Evolutionary conservation across 1,140 invertebrate species (phyloP).

Genomic region (Danaus plexippus): DNA sequence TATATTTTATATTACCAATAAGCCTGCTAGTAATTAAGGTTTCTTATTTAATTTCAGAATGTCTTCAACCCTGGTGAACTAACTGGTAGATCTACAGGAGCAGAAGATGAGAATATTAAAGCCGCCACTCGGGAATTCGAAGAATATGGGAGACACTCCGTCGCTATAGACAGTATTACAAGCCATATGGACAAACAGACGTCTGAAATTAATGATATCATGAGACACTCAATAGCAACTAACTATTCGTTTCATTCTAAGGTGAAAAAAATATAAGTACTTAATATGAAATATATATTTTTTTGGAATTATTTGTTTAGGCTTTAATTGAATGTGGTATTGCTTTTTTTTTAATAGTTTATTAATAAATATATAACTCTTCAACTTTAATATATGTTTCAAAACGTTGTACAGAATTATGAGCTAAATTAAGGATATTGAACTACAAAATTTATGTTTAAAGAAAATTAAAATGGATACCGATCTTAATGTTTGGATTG

Average conservation of each 20-base stretch:
- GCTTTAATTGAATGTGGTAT: too few species aligned
- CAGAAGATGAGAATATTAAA: slow-evolving; percentile 33
- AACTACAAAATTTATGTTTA: too few species aligned
- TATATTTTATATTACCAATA: slow-evolving; percentile 36
- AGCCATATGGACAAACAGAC: slow-evolving; percentile 56
- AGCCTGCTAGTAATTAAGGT: slow-evolving; percentile 43
- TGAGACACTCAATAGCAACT: slow-evolving; percentile 58
- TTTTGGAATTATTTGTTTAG: too few species aligned
- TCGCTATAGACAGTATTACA: slow-evolving; percentile 42
- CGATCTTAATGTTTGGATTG: too few species aligned
- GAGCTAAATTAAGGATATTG: too few species aligned
- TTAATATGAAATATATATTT: too few species aligned
- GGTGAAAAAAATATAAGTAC: slow-evolving; percentile 21
- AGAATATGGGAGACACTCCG: slow-evolving; percentile 42
- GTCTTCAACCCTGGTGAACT: slow-evolving; percentile 62
- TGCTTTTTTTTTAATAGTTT: too few species aligned
- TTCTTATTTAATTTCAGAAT: slow-evolving; percentile 34
- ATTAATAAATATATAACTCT: too few species aligned
- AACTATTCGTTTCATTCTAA: slow-evolving; percentile 59
- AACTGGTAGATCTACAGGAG: slow-evolving; percentile 57
- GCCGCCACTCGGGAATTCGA: slow-evolving; percentile 22
- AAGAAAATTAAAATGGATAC: too few species aligned
- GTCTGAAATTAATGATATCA: slow-evolving; percentile 47
- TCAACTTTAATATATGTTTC: too few species aligned
- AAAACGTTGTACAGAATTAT: too few species aligned